A percentile compares a stretch with the other conserved stretches of the same genome.
These are phyloP conservation scores for Trimorus sp. DNA, from an alignment of 2,888 invertebrate genomes.

Conservation along the genomic window DNA sequence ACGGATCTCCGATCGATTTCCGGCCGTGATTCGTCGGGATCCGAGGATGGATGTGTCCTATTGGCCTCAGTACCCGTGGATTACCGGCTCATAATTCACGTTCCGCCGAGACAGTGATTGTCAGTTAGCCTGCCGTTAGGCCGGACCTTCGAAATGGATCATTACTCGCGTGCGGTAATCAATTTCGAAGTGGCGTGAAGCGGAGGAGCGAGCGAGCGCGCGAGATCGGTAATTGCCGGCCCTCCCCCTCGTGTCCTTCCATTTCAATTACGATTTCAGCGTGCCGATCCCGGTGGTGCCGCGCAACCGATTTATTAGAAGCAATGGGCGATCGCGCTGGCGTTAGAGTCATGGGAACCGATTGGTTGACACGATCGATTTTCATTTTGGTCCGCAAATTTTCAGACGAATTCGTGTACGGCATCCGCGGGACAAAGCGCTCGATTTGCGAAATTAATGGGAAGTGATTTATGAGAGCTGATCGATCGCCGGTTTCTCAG, in stretches of 20 bases:
- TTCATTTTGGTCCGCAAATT: too few species aligned
- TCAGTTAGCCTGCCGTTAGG: constrained; percentile 78
- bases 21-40: constrained; percentile 47
- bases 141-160: constrained; percentile 76
- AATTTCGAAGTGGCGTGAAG: constrained; percentile 74
- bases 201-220: constrained; percentile 64
- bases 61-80: constrained; percentile 73
- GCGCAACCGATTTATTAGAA: constrained; percentile 27
- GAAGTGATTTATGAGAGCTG: too few species aligned
- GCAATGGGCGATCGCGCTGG: constrained; percentile 16
- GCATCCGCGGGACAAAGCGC: too few species aligned
- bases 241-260: constrained; percentile 64
- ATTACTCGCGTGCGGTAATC: constrained; percentile 78
- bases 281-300: constrained; percentile 18
- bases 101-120: constrained; percentile 79
- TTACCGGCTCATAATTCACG: constrained; percentile 80
- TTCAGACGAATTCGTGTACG: too few species aligned
- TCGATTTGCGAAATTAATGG: too few species aligned
- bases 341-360: constrained; percentile 16
- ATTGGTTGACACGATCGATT: too few species aligned
- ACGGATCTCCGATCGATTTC: constrained; percentile 59
- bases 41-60: constrained; percentile 68
- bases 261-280: constrained; percentile 55
- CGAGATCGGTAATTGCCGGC: constrained; percentile 62
- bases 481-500: too few species aligned